Conservation (phyloP, 2,797 vertebrate genomes). For the Labeo calbasu region DNA sequence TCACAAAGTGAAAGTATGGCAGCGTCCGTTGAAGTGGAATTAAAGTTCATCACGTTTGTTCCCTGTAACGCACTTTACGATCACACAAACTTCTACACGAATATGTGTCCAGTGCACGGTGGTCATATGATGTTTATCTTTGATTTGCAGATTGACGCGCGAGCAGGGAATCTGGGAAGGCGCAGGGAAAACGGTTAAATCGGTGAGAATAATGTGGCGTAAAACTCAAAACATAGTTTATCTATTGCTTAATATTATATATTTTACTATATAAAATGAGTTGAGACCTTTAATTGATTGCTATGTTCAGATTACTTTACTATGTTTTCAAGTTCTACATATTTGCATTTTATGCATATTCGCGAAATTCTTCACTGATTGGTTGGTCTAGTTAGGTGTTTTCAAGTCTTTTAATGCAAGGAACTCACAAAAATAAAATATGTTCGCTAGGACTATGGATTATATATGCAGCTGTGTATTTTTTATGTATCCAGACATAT, state of each 20-base stretch:
- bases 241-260: neutral
- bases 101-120: constrained; percentile 64
- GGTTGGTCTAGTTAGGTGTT: neutral
- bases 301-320: neutral
- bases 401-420: neutral
- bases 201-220: constrained; percentile 19
- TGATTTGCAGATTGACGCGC: constrained; percentile 76
- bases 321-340: neutral
- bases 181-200: constrained; percentile 53
- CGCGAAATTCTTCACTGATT: neutral
- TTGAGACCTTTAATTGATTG: neutral
- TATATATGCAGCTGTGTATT: too few species aligned
- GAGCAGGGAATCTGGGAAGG: constrained; percentile 40
- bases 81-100: constrained; percentile 74
- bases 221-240: neutral
- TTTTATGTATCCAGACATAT: neutral
- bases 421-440: neutral
- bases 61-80: constrained; percentile 78
- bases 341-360: neutral
- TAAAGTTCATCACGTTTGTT: constrained; percentile 74
- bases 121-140: constrained; percentile 78
- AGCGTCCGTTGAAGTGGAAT: constrained; percentile 68
- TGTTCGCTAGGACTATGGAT: neutral
- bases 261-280: neutral
- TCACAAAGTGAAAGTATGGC: constrained; percentile 71